phyloP scores from a whole-genome alignment of 2,797 vertebrate species.

The Anguilla anguilla region DNA sequence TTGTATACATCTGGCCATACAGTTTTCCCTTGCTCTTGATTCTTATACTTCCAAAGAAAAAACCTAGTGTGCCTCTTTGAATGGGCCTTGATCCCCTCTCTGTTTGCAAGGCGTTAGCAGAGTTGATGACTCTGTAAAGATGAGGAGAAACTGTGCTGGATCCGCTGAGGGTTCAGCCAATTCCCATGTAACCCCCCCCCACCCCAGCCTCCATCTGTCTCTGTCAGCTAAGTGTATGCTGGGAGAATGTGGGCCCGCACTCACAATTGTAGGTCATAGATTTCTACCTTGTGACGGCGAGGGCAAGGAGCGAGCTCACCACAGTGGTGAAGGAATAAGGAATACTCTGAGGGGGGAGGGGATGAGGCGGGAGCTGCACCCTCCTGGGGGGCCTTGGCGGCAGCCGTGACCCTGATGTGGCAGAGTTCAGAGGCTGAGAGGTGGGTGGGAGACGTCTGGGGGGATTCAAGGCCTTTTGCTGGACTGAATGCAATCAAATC shows the following conservation, averaged over 20 bases:
- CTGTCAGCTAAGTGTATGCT: not conserved
- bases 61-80: not conserved
- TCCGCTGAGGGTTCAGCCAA: not conserved
- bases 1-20: not conserved
- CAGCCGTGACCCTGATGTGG: not conserved
- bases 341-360: not conserved
- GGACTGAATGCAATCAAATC: slow-evolving; percentile 54
- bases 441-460: not conserved
- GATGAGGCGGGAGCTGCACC: not conserved
- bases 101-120: not conserved
- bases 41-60: not conserved
- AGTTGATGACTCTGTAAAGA: not conserved
- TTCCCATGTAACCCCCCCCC: too few species aligned
- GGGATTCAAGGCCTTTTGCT: not conserved
- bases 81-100: not conserved
- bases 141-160: not conserved
- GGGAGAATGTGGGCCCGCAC: not conserved
- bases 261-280: slow-evolving; percentile 8
- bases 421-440: not conserved
- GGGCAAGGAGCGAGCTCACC: not conserved
- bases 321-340: not conserved
- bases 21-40: not conserved
- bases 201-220: slow-evolving; percentile 6
- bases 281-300: not conserved
- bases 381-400: not conserved